Conservation (phyloP, 2,888 invertebrate genomes). For the Eurois occulta region DNA sequence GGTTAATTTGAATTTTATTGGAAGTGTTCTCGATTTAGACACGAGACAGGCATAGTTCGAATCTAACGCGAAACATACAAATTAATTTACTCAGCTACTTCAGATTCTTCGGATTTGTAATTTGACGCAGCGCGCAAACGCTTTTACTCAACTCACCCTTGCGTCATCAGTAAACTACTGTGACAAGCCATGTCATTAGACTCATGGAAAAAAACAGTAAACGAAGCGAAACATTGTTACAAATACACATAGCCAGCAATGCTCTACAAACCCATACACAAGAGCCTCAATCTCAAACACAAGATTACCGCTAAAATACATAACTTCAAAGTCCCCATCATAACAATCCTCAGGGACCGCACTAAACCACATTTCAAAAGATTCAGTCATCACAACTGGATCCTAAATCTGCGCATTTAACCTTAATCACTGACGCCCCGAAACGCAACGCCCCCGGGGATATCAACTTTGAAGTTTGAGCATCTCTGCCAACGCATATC, state of each 20-base stretch:
- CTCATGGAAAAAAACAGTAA: background rate
- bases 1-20: background rate
- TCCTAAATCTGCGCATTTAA: conserved; percentile 43
- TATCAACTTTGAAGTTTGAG: conserved; percentile 57
- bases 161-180: background rate
- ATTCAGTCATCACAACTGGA: conserved; percentile 46
- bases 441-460: conserved; percentile 37
- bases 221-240: background rate
- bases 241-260: conserved; percentile 1
- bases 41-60: background rate
- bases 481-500: conserved; percentile 44
- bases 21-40: background rate
- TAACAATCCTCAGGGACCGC: conserved; percentile 22
- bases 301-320: conserved; percentile 26
- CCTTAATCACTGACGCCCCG: conserved; percentile 50
- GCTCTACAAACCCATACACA: background rate
- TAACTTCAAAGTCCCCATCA: conserved; percentile 39
- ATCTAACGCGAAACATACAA: background rate
- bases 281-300: background rate
- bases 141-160: background rate
- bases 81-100: background rate
- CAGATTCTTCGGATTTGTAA: background rate
- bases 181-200: background rate
- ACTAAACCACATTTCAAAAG: conserved; percentile 59
- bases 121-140: background rate